Evolutionary conservation across 2,113 vertebrate species (phyloP).

Genomic region (Pygathrix nemaeus): DNA sequence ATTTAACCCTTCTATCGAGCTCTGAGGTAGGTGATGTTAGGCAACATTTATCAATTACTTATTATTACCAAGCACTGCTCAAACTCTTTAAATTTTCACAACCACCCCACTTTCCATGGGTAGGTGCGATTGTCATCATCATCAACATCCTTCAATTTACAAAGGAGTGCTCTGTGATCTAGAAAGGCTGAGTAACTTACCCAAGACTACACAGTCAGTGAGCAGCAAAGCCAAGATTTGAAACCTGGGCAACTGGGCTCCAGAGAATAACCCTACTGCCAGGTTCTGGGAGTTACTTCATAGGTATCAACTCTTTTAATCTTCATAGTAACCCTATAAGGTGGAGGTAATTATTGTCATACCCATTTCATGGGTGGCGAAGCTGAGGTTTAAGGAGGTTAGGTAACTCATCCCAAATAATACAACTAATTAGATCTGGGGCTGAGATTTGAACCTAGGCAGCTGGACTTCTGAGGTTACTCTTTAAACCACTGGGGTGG

Average conservation of each 20-base stretch:
- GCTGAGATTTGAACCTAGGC: background rate
- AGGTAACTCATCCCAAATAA: background rate
- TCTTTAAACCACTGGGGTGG: background rate
- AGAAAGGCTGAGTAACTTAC: background rate
- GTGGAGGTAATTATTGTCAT: background rate
- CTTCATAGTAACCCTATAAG: background rate
- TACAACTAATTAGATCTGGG: background rate
- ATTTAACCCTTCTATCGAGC: background rate
- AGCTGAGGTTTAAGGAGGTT: background rate
- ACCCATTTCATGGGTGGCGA: background rate
- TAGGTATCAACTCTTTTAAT: background rate
- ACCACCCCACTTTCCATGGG: too few relatives aligned
- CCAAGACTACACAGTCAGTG: too few relatives aligned
- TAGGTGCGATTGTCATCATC: background rate
- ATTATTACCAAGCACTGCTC: background rate
- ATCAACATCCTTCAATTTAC: background rate
- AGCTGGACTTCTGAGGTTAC: background rate
- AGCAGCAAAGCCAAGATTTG: background rate
- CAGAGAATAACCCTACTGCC: background rate
- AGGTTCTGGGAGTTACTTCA: background rate
- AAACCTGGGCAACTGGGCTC: background rate
- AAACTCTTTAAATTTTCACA: background rate
- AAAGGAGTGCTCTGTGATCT: background rate
- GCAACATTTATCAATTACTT: background rate
- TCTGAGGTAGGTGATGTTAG: background rate